Base-by-base conservation (phyloP, 1,140 invertebrate genomes). In the Brevipalpus yothersi region DNA sequence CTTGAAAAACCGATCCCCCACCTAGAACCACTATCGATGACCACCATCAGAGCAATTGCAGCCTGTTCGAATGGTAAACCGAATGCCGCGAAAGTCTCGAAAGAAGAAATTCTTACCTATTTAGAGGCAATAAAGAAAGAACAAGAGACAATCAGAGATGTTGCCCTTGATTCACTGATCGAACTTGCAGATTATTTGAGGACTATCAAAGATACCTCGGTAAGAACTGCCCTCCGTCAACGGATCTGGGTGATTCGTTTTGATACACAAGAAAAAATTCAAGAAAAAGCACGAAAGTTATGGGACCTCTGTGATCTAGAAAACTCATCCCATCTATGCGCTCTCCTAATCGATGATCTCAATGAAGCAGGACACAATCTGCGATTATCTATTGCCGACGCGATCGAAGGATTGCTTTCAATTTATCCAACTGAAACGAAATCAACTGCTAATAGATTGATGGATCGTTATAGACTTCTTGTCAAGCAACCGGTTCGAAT, bases 161-260 rank as follows among this genome's bases (percentile, higher is more conserved):
- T 84, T 0, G 79, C 82, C 0, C 71, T 92, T 15, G 76, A 84
- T 65, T 75, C 75, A 58, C 39, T 61, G 49, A 55, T 57, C 41
- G n/a, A 21, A 39, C 56, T 65, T 19, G 23, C 53, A 19, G 49
- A 58, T n/a, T 31, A 13, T 43, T 42, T 53, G 39, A 17, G 40
- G n/a, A 60, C 53, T 60, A 59, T 62, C n/a, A 60, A 53, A 21
- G 73, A 63, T 70, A 80, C 68, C 70, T 73, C 63, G 71, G 73
- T 79, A 47, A 73, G 76, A 0, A 69, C 82, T 12, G 68, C 73
- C 15, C 70, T 92, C 2, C 79, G 77, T 9, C 78, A 79, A 61
- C 73, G 84, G 53, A 73, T 87, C 8, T 87, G 83, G 79, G 77
- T 90, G 45, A 79, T 83, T 1, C 80, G 77, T 60, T 85, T 80